A percentile compares a stretch with the other conserved stretches of the same genome.
These are phyloP conservation scores for Antennarius maculatus DNA, from an alignment of 2,797 vertebrate genomes.

Conservation along the genomic window DNA sequence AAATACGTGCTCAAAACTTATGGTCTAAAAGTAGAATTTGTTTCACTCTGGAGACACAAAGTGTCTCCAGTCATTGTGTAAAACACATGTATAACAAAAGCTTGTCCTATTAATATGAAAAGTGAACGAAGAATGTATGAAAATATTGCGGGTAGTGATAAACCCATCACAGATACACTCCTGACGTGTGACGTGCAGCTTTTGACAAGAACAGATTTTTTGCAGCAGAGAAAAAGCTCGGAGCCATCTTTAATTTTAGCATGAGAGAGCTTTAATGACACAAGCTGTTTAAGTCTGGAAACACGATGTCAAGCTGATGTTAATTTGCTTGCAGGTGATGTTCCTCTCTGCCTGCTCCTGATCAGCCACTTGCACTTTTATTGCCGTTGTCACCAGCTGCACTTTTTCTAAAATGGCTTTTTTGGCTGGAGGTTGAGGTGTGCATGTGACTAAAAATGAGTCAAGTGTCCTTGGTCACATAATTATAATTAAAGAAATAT, in stretches of 20 bases:
- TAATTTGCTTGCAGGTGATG: constrained; percentile 74
- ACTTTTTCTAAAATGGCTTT: constrained; percentile 64
- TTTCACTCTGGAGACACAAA: constrained; percentile 9
- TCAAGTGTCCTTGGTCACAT: constrained; percentile 63
- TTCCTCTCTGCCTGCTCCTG: constrained; percentile 50
- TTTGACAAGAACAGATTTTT: constrained; percentile 44
- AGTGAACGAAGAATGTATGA: not conserved
- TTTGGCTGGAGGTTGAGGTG: constrained; percentile 60
- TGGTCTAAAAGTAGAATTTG: constrained; percentile 1
- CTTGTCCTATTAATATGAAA: constrained; percentile 12
- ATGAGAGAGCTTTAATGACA: constrained; percentile 56
- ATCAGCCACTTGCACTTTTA: constrained; percentile 62
- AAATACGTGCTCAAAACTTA: not conserved
- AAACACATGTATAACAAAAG: constrained; percentile 6
- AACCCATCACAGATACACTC: constrained; percentile 20
- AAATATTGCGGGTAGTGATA: constrained; percentile 10
- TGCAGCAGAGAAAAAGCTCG: constrained; percentile 47
- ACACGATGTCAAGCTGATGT: constrained; percentile 66
- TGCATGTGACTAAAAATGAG: constrained; percentile 39
- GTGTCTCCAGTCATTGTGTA: constrained; percentile 1
- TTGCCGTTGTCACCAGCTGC: constrained; percentile 52
- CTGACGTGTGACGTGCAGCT: constrained; percentile 37
- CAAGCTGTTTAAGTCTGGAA: constrained; percentile 66
- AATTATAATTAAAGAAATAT: constrained; percentile 64
- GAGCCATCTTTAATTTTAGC: constrained; percentile 70